A percentile compares a stretch with the other conserved stretches of the same genome.
phyloP scores from a whole-genome alignment of 2,113 vertebrate species.

The Sorex fumeus region DNA sequence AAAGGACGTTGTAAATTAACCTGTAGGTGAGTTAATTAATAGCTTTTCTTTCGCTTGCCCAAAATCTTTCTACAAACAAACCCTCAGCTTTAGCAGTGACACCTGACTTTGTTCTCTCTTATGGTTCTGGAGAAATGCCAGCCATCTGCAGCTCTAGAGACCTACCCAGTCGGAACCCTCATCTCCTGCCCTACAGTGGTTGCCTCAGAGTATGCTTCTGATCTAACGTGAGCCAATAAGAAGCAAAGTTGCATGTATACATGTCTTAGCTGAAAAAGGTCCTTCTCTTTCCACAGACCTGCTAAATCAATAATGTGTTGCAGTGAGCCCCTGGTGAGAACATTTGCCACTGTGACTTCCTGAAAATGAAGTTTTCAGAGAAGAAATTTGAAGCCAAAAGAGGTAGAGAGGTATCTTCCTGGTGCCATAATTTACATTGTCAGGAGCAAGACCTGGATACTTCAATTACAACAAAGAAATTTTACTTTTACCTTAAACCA shows the following conservation, averaged over 20 bases:
- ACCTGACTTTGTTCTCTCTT: background rate
- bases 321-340: background rate
- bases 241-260: background rate
- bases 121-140: background rate
- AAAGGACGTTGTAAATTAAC: background rate
- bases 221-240: background rate
- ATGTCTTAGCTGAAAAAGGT: background rate
- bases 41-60: constrained; percentile 17
- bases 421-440: background rate
- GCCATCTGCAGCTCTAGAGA: background rate
- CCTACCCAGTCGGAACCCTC: background rate
- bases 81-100: background rate
- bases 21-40: background rate
- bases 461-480: constrained; percentile 29
- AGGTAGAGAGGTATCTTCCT: background rate
- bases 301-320: background rate
- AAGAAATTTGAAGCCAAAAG: background rate
- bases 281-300: background rate
- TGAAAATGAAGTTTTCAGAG: background rate
- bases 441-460: background rate
- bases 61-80: background rate
- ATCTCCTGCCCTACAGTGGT: background rate
- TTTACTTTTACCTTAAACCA: background rate
- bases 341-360: background rate
- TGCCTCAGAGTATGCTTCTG: background rate